phyloP scores from a whole-genome alignment of 2,888 invertebrate species.

The Leucophora obtusa region DNA sequence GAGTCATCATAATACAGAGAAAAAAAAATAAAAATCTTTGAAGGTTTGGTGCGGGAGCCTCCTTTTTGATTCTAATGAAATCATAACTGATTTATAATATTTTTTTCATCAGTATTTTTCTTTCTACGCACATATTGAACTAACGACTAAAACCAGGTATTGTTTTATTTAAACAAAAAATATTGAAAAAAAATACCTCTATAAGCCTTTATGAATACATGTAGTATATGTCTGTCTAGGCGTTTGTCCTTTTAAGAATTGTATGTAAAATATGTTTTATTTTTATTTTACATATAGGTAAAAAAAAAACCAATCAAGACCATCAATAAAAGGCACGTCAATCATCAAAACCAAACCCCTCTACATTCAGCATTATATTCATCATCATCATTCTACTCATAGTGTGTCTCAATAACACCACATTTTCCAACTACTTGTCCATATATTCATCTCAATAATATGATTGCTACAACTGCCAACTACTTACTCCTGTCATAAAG shows the following conservation, averaged over 20 bases:
- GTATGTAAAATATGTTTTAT: constrained; percentile 13
- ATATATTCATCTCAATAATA: constrained; percentile 58
- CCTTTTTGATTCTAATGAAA: constrained; percentile 72
- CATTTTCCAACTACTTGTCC: neutral
- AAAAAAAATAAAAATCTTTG: neutral
- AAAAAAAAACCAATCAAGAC: constrained; percentile 79
- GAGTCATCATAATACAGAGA: neutral
- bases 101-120: constrained; percentile 38
- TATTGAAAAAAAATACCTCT: neutral
- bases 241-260: constrained; percentile 49
- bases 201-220: constrained; percentile 54
- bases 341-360: constrained; percentile 70
- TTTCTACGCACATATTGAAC: constrained; percentile 71
- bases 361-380: neutral
- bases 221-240: constrained; percentile 23
- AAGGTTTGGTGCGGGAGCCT: constrained; percentile 1
- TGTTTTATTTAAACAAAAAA: constrained; percentile 39
- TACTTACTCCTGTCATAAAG: constrained; percentile 60
- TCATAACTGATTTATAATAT: constrained; percentile 71
- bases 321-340: constrained; percentile 79
- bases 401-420: constrained; percentile 27
- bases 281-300: constrained; percentile 68
- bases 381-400: constrained; percentile 25
- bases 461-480: constrained; percentile 62
- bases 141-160: constrained; percentile 69